Conservation (phyloP, 2,113 vertebrate genomes). For the Talpa occidentalis region DNA sequence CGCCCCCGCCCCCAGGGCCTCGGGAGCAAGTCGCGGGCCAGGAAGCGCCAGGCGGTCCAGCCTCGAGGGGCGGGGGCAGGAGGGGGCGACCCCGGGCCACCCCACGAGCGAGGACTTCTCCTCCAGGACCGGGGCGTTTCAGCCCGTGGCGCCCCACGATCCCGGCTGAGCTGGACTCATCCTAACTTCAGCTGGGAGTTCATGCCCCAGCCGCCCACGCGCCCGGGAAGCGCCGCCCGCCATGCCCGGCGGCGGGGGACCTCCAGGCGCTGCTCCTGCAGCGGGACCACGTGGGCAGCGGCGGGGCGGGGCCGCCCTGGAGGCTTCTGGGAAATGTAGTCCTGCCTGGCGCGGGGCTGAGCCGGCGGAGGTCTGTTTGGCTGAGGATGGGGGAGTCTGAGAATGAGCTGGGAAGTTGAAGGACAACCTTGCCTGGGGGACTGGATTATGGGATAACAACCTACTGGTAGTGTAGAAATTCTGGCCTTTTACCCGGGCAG, state of each 20-base stretch:
- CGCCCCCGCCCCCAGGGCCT: background rate
- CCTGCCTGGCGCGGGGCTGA: background rate
- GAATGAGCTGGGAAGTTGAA: background rate
- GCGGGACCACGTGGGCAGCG: background rate
- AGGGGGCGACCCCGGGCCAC: accelerated
- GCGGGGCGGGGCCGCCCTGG: background rate
- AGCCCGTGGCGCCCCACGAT: background rate
- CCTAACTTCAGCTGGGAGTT: background rate
- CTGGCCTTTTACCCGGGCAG: too few species aligned
- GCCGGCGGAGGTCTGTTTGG: background rate
- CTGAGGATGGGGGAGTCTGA: background rate
- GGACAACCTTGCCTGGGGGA: background rate
- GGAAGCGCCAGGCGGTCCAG: background rate
- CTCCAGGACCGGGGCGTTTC: background rate
- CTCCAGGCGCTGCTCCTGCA: too few species aligned
- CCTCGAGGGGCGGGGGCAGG: background rate
- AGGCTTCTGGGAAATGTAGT: background rate
- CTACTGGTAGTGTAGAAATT: too few species aligned
- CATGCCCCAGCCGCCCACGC: accelerated
- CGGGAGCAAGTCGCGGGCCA: background rate
- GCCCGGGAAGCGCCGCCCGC: background rate
- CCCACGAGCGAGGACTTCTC: too few species aligned
- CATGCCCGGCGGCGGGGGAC: too few species aligned
- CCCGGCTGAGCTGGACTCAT: accelerated
- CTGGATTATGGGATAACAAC: background rate